Base-by-base conservation (phyloP, 2,797 vertebrate species). In the Parotocinclus haroldoi region DNA sequence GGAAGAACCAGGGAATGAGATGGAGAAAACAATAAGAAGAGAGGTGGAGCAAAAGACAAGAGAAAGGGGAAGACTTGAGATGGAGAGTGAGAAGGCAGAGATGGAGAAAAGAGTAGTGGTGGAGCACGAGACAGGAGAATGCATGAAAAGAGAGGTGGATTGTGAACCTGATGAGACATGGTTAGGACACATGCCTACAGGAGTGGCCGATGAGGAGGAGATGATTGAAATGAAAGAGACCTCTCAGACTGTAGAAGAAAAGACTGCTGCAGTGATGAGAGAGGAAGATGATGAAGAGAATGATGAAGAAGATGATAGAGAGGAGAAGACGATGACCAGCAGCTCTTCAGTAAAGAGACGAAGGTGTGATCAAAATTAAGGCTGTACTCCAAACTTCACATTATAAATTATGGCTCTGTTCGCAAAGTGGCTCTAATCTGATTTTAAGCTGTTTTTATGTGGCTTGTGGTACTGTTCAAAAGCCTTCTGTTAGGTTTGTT, bases 331-430 rank as follows among this genome's bases (percentile, higher is more conserved):
- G 8, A 42, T 64, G 38, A 67, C 57, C 1, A 69, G 61, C 72
- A 74, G 68, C 39, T 54, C 68, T 44, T 37, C 69, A 8, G 44
- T 72, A 45, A 58, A 63, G 50, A 63, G 66, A 46, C 27, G 5
- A 2, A 72, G 76, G 76, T 74, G 7, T 68, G 75, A 57, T 16
- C 12, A 45, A 57, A n/a, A 37, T 27, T 16, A 4, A 40, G 7
- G 44, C 8, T 42, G 2, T 5, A 27, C 27, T 27, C 27, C 27
- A 27, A 27, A 27, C 27, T 2, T 27, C 27, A 27, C 27, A 27
- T 5, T 27, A 27, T 27, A 27, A 2, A 27, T 5, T 27, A 27
- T 27, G 27, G 5, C 27, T 2, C 2, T 27, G 27, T 27, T 27
- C 27, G 5, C 27, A 27, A 27, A 27, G 27, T 27, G 27, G 27